Percentiles rank a stretch among this genome's conserved stretches.
phyloP scores from a whole-genome alignment of 2,113 vertebrate species.

The Jacana jacana region DNA sequence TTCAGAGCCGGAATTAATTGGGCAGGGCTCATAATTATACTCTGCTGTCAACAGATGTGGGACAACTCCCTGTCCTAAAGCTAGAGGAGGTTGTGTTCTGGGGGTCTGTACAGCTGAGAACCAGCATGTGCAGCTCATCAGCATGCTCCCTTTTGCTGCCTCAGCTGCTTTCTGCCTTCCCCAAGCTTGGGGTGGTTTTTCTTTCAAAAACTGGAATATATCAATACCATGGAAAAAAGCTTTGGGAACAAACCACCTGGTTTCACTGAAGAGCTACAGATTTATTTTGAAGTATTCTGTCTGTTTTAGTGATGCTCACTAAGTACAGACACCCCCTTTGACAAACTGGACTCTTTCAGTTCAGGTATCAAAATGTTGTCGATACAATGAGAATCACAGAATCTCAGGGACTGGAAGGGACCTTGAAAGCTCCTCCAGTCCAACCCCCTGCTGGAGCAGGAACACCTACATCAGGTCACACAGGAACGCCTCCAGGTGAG shows the following conservation, averaged over 20 bases:
- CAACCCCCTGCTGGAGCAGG: no score
- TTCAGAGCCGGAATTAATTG: neutral
- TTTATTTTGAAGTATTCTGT: neutral
- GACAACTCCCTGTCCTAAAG: neutral
- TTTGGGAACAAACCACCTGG: neutral
- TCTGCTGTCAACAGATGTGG: neutral
- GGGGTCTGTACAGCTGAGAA: neutral
- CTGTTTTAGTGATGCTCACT: neutral
- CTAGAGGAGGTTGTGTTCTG: neutral
- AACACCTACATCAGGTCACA: no score
- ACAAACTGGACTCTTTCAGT: neutral
- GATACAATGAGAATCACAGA: neutral
- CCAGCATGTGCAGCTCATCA: neutral
- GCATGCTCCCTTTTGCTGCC: neutral
- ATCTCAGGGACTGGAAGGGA: no score
- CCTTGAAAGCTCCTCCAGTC: no score
- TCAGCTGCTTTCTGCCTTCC: neutral
- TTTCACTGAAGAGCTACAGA: neutral
- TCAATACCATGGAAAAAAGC: neutral
- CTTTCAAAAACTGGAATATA: neutral
- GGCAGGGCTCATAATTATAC: neutral
- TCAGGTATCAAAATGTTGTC: neutral
- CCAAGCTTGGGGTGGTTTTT: neutral
- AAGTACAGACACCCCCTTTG: neutral
- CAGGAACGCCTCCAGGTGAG: no score